Evolutionary conservation across 2,113 vertebrate genomes (phyloP), one percentile per base, ranked within the genome.

Genomic region (Cebidichthys violaceus): DNA sequence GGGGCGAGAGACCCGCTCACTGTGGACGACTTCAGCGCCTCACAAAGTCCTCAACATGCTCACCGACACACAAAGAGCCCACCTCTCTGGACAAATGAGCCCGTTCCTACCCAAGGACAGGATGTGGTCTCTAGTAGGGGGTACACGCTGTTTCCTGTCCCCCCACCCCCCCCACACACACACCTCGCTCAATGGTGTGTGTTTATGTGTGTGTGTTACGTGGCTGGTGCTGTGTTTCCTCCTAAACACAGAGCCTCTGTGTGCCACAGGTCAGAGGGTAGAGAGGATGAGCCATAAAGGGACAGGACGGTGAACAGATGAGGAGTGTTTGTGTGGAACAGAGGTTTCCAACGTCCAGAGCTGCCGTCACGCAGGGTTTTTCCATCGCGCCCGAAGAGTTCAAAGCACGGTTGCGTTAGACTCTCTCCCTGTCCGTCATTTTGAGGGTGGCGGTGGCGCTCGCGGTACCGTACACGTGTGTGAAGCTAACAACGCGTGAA

Each of bases 101-200:
- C 41, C 43, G 74, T 84, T 88, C 54, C 33, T 73, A 84, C 74
- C 81, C 86, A 90, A 86, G 85, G 88, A 90, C 93, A 95, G 93
- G 93, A 94, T 88, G 83, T 74, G 73, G 88, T 68, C 91, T 89
- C 69, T 29, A 66, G 83, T 81, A 90, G 91, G 89, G 90, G 90
- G 86, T 90, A 87, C 88, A 88, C 35, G 68, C 86, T 75, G 79
- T 93, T 92, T 94, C 93, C 93, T 93, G 92, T 68, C 86, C 84
- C 89, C 87, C 87, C 86, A 87, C 43, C 60, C 83, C 84, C 77
- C 89, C 87, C 87, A 84, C 90, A n/a, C n/a, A n/a, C n/a, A n/a
- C 87, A 33, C 85, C 70, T 65, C 18, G 31, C 78, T 84, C 82
- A 88, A 61, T 85, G 41, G 71, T 75, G 57, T 82, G 75, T 86